These are phyloP conservation scores for Spilarctia lutea DNA, from an alignment of 2,888 invertebrate genomes.

Conservation along the genomic window DNA sequence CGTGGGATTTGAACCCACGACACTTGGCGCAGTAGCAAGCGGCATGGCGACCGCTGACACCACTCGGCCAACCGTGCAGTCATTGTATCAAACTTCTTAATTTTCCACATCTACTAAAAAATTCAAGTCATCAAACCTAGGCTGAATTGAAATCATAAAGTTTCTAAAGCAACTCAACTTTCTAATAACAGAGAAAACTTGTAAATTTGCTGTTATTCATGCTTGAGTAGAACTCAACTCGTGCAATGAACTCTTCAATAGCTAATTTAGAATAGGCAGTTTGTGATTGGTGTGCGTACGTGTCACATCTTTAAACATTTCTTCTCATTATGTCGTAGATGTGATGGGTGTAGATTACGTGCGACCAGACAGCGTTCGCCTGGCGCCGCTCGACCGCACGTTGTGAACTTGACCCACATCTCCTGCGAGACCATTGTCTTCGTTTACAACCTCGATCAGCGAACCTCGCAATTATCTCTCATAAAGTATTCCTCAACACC, in stretches of 20 bases:
- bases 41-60: too few relatives aligned
- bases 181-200: conserved; percentile 9
- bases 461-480: conserved; percentile 62
- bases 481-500: conserved; percentile 54
- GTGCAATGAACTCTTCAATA: conserved; percentile 11
- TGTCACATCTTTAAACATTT: conserved; percentile 20
- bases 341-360: conserved; percentile 52
- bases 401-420: conserved; percentile 83
- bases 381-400: conserved; percentile 65
- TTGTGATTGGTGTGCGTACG: conserved; percentile 14
- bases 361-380: conserved; percentile 53
- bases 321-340: conserved; percentile 5
- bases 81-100: neutral
- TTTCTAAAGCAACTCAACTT: conserved; percentile 13
- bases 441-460: conserved; percentile 68
- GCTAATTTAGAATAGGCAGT: conserved; percentile 2
- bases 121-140: neutral
- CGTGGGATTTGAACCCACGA: too few relatives aligned
- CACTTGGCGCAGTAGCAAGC: too few relatives aligned
- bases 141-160: conserved; percentile 7
- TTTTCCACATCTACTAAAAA: neutral
- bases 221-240: conserved; percentile 15
- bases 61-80: too few relatives aligned
- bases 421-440: conserved; percentile 78
- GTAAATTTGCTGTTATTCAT: conserved; percentile 8